These are phyloP conservation scores for Eupithecia exiguata DNA, from an alignment of 2,888 invertebrate species.

Conservation along the genomic window DNA sequence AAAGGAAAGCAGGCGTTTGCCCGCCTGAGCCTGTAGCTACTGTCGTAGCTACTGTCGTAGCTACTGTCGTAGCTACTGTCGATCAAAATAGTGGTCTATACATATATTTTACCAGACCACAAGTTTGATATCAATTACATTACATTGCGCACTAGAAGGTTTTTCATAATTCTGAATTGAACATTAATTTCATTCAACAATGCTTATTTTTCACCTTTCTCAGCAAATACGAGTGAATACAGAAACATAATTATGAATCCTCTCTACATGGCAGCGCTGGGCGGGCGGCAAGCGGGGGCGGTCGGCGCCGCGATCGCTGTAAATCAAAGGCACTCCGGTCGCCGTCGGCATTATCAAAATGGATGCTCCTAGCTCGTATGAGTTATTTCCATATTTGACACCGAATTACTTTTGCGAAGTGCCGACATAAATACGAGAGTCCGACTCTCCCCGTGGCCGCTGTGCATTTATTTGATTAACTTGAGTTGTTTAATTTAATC, in stretches of 20 bases:
- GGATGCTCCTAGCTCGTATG: conserved; percentile 80
- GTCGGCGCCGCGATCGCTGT: conserved; percentile 58
- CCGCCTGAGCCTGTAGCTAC: no score
- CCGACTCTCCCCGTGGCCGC: conserved; percentile 65
- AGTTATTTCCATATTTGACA: conserved; percentile 84
- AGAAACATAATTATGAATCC: conserved; percentile 20
- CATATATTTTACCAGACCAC: not conserved
- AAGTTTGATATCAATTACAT: not conserved
- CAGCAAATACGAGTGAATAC: conserved; percentile 20
- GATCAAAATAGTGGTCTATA: no score
- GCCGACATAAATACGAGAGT: conserved; percentile 79
- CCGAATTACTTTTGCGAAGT: conserved; percentile 84
- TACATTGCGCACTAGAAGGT: not conserved
- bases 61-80: no score
- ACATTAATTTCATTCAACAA: conserved; percentile 9
- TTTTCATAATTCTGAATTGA: not conserved
- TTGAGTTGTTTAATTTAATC: conserved; percentile 84
- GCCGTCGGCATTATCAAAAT: conserved; percentile 83
- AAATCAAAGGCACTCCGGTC: conserved; percentile 79
- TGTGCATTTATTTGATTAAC: conserved; percentile 85
- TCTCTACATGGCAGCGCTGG: not conserved
- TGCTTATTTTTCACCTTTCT: conserved; percentile 8
- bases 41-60: no score
- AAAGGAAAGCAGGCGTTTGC: no score
- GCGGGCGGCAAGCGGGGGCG: conserved; percentile 47